Conservation (phyloP, 2,113 vertebrate species). For the Eretmochelys imbricata region DNA sequence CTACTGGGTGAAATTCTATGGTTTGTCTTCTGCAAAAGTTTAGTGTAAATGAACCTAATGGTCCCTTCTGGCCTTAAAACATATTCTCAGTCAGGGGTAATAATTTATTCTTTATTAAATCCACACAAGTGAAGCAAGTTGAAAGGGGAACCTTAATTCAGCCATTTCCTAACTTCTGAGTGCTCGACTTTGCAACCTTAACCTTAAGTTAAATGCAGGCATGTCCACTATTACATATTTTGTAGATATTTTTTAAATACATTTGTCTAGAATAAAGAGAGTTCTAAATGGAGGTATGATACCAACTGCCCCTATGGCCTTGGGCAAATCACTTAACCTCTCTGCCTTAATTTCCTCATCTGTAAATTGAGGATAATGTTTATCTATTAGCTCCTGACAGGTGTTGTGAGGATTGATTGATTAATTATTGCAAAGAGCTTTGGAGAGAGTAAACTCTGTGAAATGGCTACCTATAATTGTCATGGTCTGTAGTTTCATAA, state of each 20-base stretch:
- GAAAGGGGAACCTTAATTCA: background rate
- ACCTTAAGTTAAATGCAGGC: background rate
- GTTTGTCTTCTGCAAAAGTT: background rate
- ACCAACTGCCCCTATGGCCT: background rate
- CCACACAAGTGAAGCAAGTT: background rate
- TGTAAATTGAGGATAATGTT: background rate
- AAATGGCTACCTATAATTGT: background rate
- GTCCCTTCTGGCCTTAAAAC: background rate
- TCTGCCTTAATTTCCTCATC: background rate
- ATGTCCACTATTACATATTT: background rate
- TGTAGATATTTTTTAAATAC: background rate
- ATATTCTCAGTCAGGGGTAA: accelerated
- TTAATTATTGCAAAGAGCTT: background rate
- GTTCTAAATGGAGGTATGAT: background rate
- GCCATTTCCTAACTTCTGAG: background rate
- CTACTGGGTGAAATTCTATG: background rate
- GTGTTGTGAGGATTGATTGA: background rate
- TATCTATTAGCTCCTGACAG: background rate
- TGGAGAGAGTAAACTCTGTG: background rate
- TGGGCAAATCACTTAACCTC: background rate
- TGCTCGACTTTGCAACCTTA: background rate
- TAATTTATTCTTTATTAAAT: background rate
- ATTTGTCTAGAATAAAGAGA: background rate
- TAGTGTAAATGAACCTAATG: background rate
- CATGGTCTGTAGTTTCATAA: background rate